Evolutionary conservation across 2,888 invertebrate genomes (phyloP).

Genomic region (Cephus spinipes): DNA sequence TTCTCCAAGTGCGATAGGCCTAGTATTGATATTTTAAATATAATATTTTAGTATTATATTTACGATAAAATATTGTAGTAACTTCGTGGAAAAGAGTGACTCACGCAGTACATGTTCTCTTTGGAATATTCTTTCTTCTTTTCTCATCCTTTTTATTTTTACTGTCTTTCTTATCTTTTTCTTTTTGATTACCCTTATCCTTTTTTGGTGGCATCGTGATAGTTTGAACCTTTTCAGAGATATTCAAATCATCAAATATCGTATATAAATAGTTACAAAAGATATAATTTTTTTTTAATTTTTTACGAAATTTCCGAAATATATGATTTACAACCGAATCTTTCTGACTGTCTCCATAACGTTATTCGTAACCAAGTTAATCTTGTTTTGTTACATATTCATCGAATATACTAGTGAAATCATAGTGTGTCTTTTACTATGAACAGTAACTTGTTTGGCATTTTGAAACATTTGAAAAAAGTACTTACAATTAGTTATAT

Average conservation of each 20-base stretch:
- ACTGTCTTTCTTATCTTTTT: background rate
- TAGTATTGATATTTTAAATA: background rate
- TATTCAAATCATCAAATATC: background rate
- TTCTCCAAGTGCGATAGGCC: slow-evolving; percentile 10
- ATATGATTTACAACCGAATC: background rate
- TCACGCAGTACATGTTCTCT: background rate
- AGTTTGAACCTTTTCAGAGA: background rate
- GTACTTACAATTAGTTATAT: background rate
- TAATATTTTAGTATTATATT: background rate
- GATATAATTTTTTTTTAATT: background rate
- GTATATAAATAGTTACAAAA: background rate
- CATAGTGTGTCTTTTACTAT: background rate
- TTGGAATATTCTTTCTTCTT: background rate
- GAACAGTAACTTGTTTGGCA: background rate
- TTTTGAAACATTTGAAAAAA: background rate
- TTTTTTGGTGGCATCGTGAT: background rate
- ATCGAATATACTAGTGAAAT: background rate
- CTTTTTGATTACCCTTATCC: background rate
- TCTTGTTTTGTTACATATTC: background rate
- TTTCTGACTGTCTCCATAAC: background rate
- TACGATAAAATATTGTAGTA: background rate
- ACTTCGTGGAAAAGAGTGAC: background rate
- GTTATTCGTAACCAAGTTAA: background rate
- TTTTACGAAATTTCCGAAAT: background rate
- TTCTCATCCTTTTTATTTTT: slow-evolving; percentile 2